Percentiles rank a stretch among this genome's conserved stretches.
Conservation (phyloP, 2,888 invertebrate species). For the Cerastis leucographa region DNA sequence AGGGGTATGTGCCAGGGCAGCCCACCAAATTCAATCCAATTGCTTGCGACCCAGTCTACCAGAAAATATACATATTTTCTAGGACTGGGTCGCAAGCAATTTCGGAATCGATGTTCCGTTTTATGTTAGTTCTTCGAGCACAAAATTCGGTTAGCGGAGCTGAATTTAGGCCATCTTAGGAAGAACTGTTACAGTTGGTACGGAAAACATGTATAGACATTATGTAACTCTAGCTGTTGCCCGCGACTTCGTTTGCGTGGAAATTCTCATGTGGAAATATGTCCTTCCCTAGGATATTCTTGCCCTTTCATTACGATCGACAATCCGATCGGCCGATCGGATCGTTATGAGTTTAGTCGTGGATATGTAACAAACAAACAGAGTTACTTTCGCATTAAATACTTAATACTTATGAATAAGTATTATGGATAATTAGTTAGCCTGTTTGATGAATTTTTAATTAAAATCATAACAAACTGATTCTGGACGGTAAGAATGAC, state of each 20-base stretch:
- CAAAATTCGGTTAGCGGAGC: background rate
- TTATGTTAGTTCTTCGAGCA: background rate
- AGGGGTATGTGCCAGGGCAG: background rate
- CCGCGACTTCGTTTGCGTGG: too few species aligned
- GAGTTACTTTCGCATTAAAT: too few species aligned
- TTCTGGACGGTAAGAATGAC: background rate
- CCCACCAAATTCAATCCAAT: background rate
- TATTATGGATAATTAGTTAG: background rate
- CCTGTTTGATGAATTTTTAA: background rate
- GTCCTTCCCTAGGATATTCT: too few species aligned
- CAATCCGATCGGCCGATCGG: too few species aligned
- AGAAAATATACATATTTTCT: constrained; percentile 10
- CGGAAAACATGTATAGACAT: background rate
- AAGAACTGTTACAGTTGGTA: background rate
- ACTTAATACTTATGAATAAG: too few species aligned
- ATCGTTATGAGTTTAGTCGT: too few species aligned
- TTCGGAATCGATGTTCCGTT: background rate
- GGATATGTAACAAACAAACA: too few species aligned
- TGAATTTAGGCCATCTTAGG: background rate
- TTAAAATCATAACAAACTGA: background rate
- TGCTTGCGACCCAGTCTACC: background rate
- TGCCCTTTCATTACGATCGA: too few species aligned
- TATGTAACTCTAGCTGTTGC: background rate
- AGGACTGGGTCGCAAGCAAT: constrained; percentile 19
- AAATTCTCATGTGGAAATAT: too few species aligned